Percentiles rank a stretch among this genome's conserved stretches.
phyloP scores from a whole-genome alignment of 2,113 vertebrate genomes.

The Agelaius phoeniceus region DNA sequence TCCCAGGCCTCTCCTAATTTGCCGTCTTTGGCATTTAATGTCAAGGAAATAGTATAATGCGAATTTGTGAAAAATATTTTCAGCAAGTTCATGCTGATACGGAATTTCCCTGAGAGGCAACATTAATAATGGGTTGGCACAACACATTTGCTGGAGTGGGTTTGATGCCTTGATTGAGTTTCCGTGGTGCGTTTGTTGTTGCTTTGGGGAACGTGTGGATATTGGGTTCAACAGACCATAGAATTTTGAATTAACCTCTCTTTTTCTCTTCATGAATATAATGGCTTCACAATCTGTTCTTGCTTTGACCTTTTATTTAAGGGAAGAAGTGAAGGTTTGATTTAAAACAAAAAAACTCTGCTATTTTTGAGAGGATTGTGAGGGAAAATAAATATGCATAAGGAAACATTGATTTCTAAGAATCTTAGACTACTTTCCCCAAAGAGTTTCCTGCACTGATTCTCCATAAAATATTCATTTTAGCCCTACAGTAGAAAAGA shows the following conservation, averaged over 20 bases:
- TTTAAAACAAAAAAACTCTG: not conserved
- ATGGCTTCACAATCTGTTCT: conserved; percentile 45
- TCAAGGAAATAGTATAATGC: conserved; percentile 40
- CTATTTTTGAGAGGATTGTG: not conserved
- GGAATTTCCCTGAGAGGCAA: conserved; percentile 72
- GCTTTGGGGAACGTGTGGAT: conserved; percentile 68
- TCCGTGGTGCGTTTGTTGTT: conserved; percentile 71
- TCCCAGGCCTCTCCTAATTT: not conserved
- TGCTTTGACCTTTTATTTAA: conserved; percentile 42
- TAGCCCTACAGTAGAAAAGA: not conserved
- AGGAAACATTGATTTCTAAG: conserved; percentile 24
- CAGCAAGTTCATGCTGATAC: conserved; percentile 51
- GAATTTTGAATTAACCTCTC: conserved; percentile 74
- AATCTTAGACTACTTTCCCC: not conserved
- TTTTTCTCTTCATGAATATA: conserved; percentile 63
- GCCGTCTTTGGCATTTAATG: conserved; percentile 6
- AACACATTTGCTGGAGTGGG: conserved; percentile 68
- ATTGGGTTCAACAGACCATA: conserved; percentile 71
- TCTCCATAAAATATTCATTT: conserved; percentile 25
- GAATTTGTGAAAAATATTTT: conserved; percentile 64
- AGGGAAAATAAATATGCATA: conserved; percentile 33
- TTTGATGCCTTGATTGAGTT: conserved; percentile 74
- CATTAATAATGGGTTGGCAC: conserved; percentile 73
- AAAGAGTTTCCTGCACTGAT: not conserved
- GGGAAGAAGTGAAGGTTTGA: not conserved